A percentile compares a stretch with the other conserved stretches of the same genome.
phyloP scores from a whole-genome alignment of 1,140 invertebrate species.

The Pogonognathellus flavescens region DNA sequence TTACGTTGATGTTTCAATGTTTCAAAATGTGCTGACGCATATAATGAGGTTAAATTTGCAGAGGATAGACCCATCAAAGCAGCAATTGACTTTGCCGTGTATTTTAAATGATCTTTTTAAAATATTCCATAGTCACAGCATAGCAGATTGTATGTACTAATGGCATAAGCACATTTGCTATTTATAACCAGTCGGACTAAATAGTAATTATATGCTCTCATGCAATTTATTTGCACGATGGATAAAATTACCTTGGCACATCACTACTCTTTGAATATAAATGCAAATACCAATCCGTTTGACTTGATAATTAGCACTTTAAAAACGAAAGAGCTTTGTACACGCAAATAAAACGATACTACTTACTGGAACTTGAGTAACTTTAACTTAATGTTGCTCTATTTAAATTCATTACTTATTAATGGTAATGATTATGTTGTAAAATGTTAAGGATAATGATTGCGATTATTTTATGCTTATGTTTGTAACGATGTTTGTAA shows the following conservation, averaged over 20 bases:
- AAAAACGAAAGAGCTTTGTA: not conserved
- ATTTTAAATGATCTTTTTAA: too few relatives aligned
- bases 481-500: too few relatives aligned
- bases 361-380: not conserved
- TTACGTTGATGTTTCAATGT: too few relatives aligned
- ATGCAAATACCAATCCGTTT: not conserved
- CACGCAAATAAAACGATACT: not conserved
- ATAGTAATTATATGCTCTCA: not conserved
- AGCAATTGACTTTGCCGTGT: too few relatives aligned
- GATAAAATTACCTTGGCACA: conserved; percentile 21
- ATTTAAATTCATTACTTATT: not conserved
- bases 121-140: too few relatives aligned
- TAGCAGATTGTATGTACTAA: too few relatives aligned
- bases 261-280: not conserved
- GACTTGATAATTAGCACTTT: conserved; percentile 16
- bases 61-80: too few relatives aligned
- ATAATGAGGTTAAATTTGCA: too few relatives aligned
- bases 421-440: not conserved
- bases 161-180: too few relatives aligned
- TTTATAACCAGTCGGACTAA: too few relatives aligned
- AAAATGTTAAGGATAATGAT: conserved; percentile 11
- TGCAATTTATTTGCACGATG: not conserved
- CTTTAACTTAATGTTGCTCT: not conserved
- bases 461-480: not conserved
- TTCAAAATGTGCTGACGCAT: too few relatives aligned